These are phyloP conservation scores for Liopterus haemorrhoidalis DNA, from an alignment of 2,888 invertebrate species.

Conservation along the genomic window DNA sequence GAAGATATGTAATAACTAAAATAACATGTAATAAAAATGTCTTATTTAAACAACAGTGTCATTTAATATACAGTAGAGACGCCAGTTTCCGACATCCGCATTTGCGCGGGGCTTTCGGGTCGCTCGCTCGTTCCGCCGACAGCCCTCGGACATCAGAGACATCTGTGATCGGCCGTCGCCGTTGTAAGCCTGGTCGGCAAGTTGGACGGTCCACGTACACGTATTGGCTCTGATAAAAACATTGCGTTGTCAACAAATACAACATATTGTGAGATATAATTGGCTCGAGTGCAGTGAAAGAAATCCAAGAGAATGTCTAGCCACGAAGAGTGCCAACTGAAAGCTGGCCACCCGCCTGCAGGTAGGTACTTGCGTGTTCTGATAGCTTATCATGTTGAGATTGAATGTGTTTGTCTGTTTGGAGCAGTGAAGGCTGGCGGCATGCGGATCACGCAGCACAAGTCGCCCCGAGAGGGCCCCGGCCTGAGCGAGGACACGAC, in stretches of 20 bases:
- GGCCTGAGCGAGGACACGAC: conserved; percentile 64
- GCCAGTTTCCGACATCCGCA: background rate
- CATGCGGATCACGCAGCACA: conserved; percentile 87
- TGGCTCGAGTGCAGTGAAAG: too few relatives aligned
- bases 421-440: conserved; percentile 81
- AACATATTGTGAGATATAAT: conserved; percentile 8
- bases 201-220: conserved; percentile 21
- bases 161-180: background rate
- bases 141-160: too few relatives aligned
- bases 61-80: background rate
- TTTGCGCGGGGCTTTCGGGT: background rate
- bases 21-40: conserved; percentile 45
- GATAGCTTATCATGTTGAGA: conserved; percentile 9
- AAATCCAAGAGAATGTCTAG: conserved; percentile 48
- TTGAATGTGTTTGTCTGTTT: conserved; percentile 21
- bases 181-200: conserved; percentile 1
- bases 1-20: conserved; percentile 45
- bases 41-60: conserved; percentile 37
- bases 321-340: conserved; percentile 64
- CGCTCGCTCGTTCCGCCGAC: too few relatives aligned
- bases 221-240: conserved; percentile 19
- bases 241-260: conserved; percentile 18
- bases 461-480: conserved; percentile 61
- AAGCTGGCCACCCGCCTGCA: conserved; percentile 87
- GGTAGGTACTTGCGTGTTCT: conserved; percentile 52